Percentiles rank a stretch among this genome's conserved stretches.
These are phyloP conservation scores for Poeciliopsis infans DNA, from an alignment of 2,797 vertebrate genomes.

Conservation along the genomic window DNA sequence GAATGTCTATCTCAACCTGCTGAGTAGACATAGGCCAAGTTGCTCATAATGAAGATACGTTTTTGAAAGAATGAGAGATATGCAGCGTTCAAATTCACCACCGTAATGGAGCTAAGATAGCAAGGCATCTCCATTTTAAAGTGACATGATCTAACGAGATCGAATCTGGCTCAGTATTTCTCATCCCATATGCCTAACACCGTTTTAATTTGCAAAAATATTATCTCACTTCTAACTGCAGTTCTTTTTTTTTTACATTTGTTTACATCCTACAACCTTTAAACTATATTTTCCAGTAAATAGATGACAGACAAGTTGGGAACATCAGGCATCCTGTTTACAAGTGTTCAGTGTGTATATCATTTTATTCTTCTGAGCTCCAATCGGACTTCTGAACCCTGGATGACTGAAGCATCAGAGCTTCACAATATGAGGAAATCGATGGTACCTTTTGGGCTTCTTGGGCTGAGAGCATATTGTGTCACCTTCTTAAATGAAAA, in stretches of 20 bases:
- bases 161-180: not conserved
- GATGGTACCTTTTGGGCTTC: conserved; percentile 67
- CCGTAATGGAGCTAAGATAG: conserved; percentile 45
- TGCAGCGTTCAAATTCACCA: conserved; percentile 27
- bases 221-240: conserved; percentile 13
- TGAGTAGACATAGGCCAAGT: not conserved
- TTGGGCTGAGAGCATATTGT: conserved; percentile 70
- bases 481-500: conserved; percentile 80
- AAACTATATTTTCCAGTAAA: conserved; percentile 2
- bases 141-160: not conserved
- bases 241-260: conserved; percentile 24
- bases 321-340: conserved; percentile 46
- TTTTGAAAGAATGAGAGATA: conserved; percentile 20
- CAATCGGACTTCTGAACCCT: conserved; percentile 44
- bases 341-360: conserved; percentile 45
- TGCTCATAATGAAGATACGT: not conserved
- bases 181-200: not conserved
- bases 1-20: no score
- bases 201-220: not conserved
- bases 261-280: conserved; percentile 22
- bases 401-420: conserved; percentile 65
- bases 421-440: conserved; percentile 69
- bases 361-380: conserved; percentile 37
- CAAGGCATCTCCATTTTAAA: conserved; percentile 38
- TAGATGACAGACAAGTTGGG: conserved; percentile 17